Base-by-base conservation (phyloP, 2,113 vertebrate species). In the Coregonus clupeaformis region DNA sequence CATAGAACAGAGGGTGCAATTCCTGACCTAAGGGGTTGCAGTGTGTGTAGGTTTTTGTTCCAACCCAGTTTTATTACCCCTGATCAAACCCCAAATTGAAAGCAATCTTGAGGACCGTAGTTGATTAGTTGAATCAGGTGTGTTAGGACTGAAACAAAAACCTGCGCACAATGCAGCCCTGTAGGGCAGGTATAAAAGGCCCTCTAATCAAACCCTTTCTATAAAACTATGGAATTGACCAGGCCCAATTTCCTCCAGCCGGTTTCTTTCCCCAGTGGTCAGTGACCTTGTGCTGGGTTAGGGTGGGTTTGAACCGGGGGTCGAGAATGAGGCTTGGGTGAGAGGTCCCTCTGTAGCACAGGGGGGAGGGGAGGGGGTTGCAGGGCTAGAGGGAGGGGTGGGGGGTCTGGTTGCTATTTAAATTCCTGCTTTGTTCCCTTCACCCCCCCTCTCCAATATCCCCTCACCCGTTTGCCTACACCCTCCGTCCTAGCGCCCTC, bases 341-440 rank as follows among this genome's bases (percentile, higher is more conserved):
- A 25, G 60, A 42, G 30, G 68, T 32, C 16, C 69, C 62, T 20
- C 57, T 42, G 65, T 72, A 45, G 59, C 36, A 42, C 36, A 42
- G 36, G 36, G 11, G 36, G 9, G 11, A 11, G 36, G 36, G 36
- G 36, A 42, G 1, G 36, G 36, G 16, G 27, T 49, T 57, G 72
- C 70, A 63, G 55, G 55, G 5, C 6, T 36, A 30, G 32, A 68
- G 75, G 71, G 30, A 16, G 22, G 77, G 71, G 63, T 30, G 27
- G 60, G 68, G 57, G 69, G 72, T 63, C 49, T 62, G 82, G 75
- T 74, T 80, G 71, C 73, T 81, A 78, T 87, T 87, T 88, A 82
- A 87, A 87, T 86, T 83, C 80, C 76, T 82, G 80, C 84, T 88
- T 89, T 87, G 85, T 89, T 86, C 82, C 83, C 71, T 75, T 59